phyloP scores from a whole-genome alignment of 2,888 invertebrate species.

The Muschampia staudingeri region DNA sequence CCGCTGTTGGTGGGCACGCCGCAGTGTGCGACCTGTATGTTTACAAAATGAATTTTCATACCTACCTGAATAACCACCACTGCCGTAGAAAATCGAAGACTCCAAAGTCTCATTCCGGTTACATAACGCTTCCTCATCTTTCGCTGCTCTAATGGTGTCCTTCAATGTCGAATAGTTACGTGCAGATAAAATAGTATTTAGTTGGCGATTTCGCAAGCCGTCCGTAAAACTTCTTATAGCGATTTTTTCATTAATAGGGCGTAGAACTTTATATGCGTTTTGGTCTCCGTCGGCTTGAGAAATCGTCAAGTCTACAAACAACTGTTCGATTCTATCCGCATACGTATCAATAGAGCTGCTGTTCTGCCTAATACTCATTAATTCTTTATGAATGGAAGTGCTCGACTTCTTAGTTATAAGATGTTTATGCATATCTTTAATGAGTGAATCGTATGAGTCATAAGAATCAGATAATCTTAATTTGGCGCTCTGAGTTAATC shows the following conservation, averaged over 20 bases:
- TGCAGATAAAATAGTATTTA: slow-evolving; percentile 60
- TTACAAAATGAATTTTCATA: no score
- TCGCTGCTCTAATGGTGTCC: slow-evolving; percentile 49
- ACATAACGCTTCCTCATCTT: slow-evolving; percentile 48
- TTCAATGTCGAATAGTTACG: slow-evolving; percentile 51
- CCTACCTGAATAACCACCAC: neutral
- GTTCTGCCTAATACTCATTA: slow-evolving; percentile 37
- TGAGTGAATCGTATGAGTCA: neutral
- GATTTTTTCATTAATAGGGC: slow-evolving; percentile 60
- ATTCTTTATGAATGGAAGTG: slow-evolving; percentile 39
- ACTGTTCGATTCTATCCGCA: slow-evolving; percentile 48
- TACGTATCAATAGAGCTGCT: slow-evolving; percentile 42
- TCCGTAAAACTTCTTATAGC: slow-evolving; percentile 63
- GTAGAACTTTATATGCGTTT: slow-evolving; percentile 48
- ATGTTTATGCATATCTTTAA: slow-evolving; percentile 49
- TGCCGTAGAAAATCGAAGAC: neutral
- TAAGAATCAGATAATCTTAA: slow-evolving; percentile 14
- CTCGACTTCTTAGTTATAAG: slow-evolving; percentile 54
- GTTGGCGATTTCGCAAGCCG: slow-evolving; percentile 56
- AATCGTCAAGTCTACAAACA: slow-evolving; percentile 65
- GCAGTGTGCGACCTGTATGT: no score
- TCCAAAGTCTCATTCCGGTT: slow-evolving; percentile 1
- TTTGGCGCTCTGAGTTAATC: slow-evolving; percentile 21
- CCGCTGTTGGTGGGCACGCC: no score
- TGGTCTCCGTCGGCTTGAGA: slow-evolving; percentile 58